Conservation (phyloP, 2,797 vertebrate genomes). For the Macropus fuliginosus region DNA sequence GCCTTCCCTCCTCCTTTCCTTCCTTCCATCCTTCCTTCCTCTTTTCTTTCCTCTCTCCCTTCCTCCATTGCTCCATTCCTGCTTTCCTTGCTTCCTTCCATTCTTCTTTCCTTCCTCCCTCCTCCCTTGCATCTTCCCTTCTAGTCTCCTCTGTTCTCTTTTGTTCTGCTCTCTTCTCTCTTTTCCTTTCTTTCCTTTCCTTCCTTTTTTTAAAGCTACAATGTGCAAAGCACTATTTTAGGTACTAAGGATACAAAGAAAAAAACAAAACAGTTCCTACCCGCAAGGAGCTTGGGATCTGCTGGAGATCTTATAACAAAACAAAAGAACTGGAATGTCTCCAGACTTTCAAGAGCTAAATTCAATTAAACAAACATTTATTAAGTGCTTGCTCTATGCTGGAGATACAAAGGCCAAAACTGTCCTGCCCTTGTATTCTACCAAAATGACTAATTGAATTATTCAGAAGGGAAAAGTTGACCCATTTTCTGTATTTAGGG, state of each 20-base stretch:
- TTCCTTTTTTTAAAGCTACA: not conserved
- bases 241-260: not conserved
- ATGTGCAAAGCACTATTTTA: not conserved
- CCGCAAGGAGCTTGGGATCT: not conserved
- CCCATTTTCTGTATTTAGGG: not conserved
- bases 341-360: not conserved
- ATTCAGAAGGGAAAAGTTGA: not conserved
- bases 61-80: too few relatives aligned
- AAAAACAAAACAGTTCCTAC: not conserved
- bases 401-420: not conserved
- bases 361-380: not conserved
- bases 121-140: accelerated
- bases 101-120: not conserved
- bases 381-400: not conserved
- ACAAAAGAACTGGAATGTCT: not conserved
- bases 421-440: not conserved
- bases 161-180: not conserved
- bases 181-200: accelerated
- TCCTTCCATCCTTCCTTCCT: too few relatives aligned
- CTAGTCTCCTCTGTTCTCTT: too few relatives aligned
- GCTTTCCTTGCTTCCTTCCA: too few relatives aligned
- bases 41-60: too few relatives aligned
- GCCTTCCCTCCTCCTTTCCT: too few relatives aligned
- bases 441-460: not conserved
- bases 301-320: not conserved